Percentiles rank a stretch among this genome's conserved stretches.
Evolutionary conservation across 2,797 vertebrate genomes (phyloP).

Genomic region (Platyrinchus mystaceus): DNA sequence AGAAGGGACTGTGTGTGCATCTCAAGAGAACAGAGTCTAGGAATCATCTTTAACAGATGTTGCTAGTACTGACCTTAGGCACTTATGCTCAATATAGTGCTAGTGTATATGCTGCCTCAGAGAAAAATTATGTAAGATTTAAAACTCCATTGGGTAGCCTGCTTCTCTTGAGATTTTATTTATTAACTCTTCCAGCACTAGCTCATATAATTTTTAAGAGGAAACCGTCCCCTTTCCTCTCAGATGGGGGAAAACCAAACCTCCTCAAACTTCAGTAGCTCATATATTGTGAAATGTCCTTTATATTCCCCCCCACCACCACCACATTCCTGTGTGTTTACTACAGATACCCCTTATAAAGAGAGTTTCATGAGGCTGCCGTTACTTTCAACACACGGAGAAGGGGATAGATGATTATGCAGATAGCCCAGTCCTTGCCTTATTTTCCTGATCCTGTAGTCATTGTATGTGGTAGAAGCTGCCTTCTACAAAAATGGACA

Average conservation of each 20-base stretch:
- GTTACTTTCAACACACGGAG: background rate
- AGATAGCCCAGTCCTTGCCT: background rate
- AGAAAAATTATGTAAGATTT: background rate
- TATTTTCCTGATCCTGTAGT: background rate
- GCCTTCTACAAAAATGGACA: background rate
- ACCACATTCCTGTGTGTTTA: background rate
- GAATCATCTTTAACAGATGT: background rate
- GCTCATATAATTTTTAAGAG: background rate
- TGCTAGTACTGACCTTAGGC: background rate
- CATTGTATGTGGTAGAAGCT: background rate
- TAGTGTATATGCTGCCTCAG: accelerated
- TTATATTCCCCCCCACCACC: background rate
- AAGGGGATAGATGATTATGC: background rate
- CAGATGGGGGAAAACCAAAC: background rate
- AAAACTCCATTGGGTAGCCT: background rate
- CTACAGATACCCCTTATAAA: background rate
- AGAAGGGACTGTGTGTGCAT: background rate
- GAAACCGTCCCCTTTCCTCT: background rate
- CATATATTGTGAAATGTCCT: background rate
- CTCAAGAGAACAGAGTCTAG: background rate
- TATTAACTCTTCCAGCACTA: background rate
- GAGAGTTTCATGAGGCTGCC: background rate
- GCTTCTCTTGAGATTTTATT: background rate
- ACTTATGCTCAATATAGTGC: background rate
- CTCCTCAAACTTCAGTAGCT: background rate